Percentiles rank a stretch among this genome's conserved stretches.
Conservation (phyloP, 2,113 vertebrate genomes). For the Clinocottus analis region DNA sequence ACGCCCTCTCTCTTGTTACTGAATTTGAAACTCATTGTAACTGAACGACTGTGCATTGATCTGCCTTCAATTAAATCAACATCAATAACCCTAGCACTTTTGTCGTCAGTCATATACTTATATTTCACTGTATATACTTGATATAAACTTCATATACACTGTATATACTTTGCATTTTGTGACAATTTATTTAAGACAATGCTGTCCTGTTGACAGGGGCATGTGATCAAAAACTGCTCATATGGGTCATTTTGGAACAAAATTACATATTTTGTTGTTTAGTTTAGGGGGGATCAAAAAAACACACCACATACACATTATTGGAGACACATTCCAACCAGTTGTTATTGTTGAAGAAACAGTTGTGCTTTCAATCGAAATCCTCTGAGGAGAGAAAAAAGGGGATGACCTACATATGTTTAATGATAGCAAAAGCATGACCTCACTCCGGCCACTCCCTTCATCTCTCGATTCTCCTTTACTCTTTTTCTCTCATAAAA, state of each 20-base stretch:
- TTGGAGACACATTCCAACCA: slow-evolving; percentile 32
- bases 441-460: slow-evolving; percentile 48
- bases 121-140: too few relatives aligned
- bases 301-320: slow-evolving; percentile 14
- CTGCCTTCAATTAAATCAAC: too few relatives aligned
- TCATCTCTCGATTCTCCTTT: slow-evolving; percentile 3
- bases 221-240: too few relatives aligned
- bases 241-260: neutral
- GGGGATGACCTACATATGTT: slow-evolving; percentile 57
- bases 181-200: too few relatives aligned
- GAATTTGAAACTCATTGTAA: neutral
- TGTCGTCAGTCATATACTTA: too few relatives aligned
- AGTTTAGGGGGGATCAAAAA: slow-evolving; percentile 2
- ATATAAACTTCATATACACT: too few relatives aligned
- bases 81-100: too few relatives aligned
- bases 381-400: slow-evolving; percentile 23
- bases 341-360: slow-evolving; percentile 50
- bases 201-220: too few relatives aligned
- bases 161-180: too few relatives aligned
- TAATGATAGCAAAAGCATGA: slow-evolving; percentile 50
- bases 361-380: slow-evolving; percentile 51
- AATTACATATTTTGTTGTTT: slow-evolving; percentile 4
- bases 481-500: slow-evolving; percentile 43
- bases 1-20: neutral
- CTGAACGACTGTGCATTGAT: neutral